Percentiles rank a stretch among this genome's conserved stretches.
phyloP scores from a whole-genome alignment of 2,113 vertebrate genomes.

The Burhinus bistriatus region DNA sequence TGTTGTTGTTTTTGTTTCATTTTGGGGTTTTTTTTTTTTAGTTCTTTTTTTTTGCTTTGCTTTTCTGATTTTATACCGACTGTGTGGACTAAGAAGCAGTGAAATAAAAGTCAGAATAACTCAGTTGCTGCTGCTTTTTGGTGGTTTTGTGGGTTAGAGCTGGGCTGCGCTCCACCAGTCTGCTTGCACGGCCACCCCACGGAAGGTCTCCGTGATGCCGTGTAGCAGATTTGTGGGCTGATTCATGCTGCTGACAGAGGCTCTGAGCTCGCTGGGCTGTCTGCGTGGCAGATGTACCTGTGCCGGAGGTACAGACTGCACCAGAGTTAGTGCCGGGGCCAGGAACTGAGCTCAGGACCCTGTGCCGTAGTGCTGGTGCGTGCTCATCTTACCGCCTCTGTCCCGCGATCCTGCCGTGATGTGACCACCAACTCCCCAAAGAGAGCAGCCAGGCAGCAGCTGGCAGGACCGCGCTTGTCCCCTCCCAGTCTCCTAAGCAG shows the following conservation, averaged over 20 bases:
- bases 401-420: neutral
- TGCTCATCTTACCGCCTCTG: neutral
- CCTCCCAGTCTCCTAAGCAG: neutral
- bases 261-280: neutral
- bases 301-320: neutral
- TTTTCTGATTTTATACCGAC: slow-evolving; percentile 80
- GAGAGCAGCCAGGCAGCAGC: neutral
- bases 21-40: neutral
- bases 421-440: neutral
- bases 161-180: neutral
- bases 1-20: neutral
- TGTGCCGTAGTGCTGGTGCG: accelerated
- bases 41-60: slow-evolving; percentile 49
- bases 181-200: accelerated
- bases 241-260: neutral
- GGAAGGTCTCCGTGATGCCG: accelerated
- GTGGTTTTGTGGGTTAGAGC: neutral
- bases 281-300: neutral
- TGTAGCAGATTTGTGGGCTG: neutral
- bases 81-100: slow-evolving; percentile 81
- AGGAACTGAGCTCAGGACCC: neutral
- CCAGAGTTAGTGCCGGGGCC: too few relatives aligned
- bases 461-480: neutral
- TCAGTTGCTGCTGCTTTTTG: slow-evolving; percentile 37
- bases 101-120: slow-evolving; percentile 83